Evolutionary conservation across 2,113 vertebrate species (phyloP), one percentile per base, ranked within the genome.

Genomic region (Hippolais icterina): DNA sequence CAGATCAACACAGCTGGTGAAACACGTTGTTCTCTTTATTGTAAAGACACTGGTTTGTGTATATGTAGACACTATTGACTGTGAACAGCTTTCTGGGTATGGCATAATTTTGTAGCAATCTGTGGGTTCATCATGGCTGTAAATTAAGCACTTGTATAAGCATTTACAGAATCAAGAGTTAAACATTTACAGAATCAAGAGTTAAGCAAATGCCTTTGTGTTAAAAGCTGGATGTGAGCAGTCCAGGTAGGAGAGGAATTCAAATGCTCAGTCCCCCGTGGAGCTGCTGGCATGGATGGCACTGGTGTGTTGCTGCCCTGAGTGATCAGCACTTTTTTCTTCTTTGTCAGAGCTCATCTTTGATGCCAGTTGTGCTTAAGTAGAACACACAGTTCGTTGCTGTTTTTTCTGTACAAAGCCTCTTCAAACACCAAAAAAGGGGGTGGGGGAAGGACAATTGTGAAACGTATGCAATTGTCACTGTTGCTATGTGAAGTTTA

Each of bases 261-360:
- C 12, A 27, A 46, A 33, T 0, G 1, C 42, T 52, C 11, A 4
- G 54, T 22, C 7, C 15, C 9, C 33, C 0, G 1, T 11, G 37
- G n/a, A 29, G 42, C 18, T 25, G 22, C 17, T 53, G 39, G n/a
- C 37, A 3, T 59, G 76, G 19, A 2, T 57, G 53, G 46, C 29
- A 8, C 16, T 52, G 37, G 3, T 37, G 6, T 31, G 37, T 47
- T 18, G 12, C 65, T 92, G 69, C 56, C 65, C 59, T 47, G 25
- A 83, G 56, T 5, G 33, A 86, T 83, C 89, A 93, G 87, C 61
- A 68, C 27, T 65, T 95, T 84, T 57, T 63, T 23, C 25, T 77
- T 50, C 56, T 83, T 93, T 88, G 83, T 85, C 89, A 20, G 39
- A 66, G 54, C 56, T 80, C n/a, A 47, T 83, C 65, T 82, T 82